Base-by-base conservation (phyloP, 2,113 vertebrate species). In the Neolamprologus ventralis region DNA sequence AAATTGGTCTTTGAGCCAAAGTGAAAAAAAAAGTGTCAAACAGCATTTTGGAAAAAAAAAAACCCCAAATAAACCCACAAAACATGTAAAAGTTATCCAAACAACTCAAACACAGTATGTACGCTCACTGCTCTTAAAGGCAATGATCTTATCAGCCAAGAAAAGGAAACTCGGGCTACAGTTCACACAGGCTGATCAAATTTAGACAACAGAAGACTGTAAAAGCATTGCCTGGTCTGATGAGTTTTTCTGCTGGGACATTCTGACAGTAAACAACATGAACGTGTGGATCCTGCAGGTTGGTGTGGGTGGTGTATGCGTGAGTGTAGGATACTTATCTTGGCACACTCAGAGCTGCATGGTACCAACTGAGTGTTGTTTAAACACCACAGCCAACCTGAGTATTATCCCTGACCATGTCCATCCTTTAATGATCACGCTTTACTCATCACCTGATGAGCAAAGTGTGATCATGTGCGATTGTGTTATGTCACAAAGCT, bases 391-490 rank as follows among this genome's bases (percentile, higher is more conserved):
- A 63, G 31, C 17, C 10, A 65, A 7, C 6, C 60, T n/a, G 4
- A 65, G 60, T 65, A 35, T 65, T n/a, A 17, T 65, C 0, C 0
- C 31, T 35, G 60, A 65, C 31, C 60, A 35, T n/a, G 60, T 65
- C 60, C 9, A 65, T n/a, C 0, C 31, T 65, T 37, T 65, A 37
- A 7, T 63, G 58, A 19, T 63, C 16, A 63, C 3, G 0, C 58
- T 63, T 63, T 10, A 19, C 57, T 60, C 28, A 33, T 33, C 57
- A 33, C 0, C 0, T 10, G 57, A 63, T 19, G 14, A 17, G 55
- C 0, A 31, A 58, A 31, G 55, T 0, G 26, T 60, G 57, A 60
- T 60, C 26, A 31, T 60, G 58, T 63, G 6, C 2, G 2, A 63
- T 2, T 11, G 9, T 19, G 5, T 65, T n/a, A 37, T 12, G 31